Evolutionary conservation across 92 coral and sea anemone species (phyloP).

Genomic region (Pocillopora meandrina): DNA sequence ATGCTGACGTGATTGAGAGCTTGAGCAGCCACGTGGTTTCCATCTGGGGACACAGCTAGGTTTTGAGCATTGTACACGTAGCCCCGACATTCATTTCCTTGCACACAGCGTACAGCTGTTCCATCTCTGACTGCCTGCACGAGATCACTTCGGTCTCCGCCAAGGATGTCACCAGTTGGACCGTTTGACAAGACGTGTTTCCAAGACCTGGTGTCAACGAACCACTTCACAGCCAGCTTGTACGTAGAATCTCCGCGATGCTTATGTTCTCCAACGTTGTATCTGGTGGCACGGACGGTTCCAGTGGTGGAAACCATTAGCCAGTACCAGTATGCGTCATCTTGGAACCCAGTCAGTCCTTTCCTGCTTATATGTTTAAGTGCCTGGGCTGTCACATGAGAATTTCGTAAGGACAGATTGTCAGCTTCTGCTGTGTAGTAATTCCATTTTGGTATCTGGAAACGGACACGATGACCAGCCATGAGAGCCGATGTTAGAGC

Average conservation of each 20-base stretch:
- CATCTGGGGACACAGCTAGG: slow-evolving; percentile 51
- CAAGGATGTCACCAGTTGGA: slow-evolving; percentile 45
- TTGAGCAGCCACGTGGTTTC: slow-evolving; percentile 64
- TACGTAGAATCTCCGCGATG: slow-evolving; percentile 32
- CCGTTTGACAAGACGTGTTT: slow-evolving; percentile 44
- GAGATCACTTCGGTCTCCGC: slow-evolving; percentile 54
- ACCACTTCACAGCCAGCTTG: slow-evolving; percentile 61
- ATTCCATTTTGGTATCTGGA: slow-evolving; percentile 53
- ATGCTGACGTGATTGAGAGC: slow-evolving; percentile 73
- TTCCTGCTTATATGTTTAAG: slow-evolving; percentile 73
- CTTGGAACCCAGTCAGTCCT: slow-evolving; percentile 54
- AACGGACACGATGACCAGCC: slow-evolving; percentile 78
- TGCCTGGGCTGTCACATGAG: slow-evolving; percentile 85
- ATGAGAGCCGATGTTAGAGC: slow-evolving; percentile 55
- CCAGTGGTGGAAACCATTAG: slow-evolving; percentile 85
- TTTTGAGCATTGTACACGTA: slow-evolving; percentile 77
- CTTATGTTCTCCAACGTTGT: slow-evolving; percentile 63
- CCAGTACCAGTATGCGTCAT: slow-evolving; percentile 84
- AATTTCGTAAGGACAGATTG: slow-evolving; percentile 68
- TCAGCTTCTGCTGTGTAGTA: slow-evolving; percentile 79
- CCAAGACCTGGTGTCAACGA: slow-evolving; percentile 82
- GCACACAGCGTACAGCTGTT: slow-evolving; percentile 71
- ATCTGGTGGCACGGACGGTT: slow-evolving; percentile 63
- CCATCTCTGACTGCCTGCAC: slow-evolving; percentile 69
- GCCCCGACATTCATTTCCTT: slow-evolving; percentile 27